phyloP scores from a whole-genome alignment of 2,113 vertebrate genomes.

The Brienomyrus longianalis region DNA sequence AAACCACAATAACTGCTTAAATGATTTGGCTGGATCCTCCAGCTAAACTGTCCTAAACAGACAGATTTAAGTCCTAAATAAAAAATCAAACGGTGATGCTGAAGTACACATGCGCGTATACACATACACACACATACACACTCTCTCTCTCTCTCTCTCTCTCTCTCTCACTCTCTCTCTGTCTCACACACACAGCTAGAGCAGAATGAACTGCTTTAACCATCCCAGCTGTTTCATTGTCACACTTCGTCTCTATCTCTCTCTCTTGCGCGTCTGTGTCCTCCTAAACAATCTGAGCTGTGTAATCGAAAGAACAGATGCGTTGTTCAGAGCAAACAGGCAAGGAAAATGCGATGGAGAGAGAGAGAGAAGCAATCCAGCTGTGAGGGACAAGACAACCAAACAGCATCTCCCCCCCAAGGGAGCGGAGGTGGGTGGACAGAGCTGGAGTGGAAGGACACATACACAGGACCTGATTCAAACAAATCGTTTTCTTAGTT shows the following conservation, averaged over 20 bases:
- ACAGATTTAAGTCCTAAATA: neutral
- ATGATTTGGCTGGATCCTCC: neutral
- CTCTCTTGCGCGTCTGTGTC: constrained; percentile 39
- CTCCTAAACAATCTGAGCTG: constrained; percentile 64
- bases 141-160: neutral
- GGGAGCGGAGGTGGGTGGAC: constrained; percentile 23
- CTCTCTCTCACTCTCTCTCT: neutral
- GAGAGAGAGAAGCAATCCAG: constrained; percentile 65
- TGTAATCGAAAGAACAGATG: constrained; percentile 60
- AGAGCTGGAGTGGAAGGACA: constrained; percentile 26
- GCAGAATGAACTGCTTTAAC: constrained; percentile 61
- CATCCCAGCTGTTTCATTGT: constrained; percentile 70
- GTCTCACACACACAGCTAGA: constrained; percentile 30
- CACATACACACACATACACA: neutral
- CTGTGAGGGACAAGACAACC: constrained; percentile 69
- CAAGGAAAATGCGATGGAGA: constrained; percentile 39
- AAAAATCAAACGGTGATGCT: constrained; percentile 5
- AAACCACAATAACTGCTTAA: neutral
- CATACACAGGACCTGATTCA: neutral
- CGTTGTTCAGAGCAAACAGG: constrained; percentile 65
- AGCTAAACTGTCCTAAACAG: neutral
- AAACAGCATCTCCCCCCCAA: constrained; percentile 65
- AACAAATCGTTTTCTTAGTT: neutral
- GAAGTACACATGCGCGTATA: neutral
- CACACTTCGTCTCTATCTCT: constrained; percentile 50